Evolutionary conservation across 2,797 vertebrate species (phyloP).

Genomic region (Sitta carolinensis): DNA sequence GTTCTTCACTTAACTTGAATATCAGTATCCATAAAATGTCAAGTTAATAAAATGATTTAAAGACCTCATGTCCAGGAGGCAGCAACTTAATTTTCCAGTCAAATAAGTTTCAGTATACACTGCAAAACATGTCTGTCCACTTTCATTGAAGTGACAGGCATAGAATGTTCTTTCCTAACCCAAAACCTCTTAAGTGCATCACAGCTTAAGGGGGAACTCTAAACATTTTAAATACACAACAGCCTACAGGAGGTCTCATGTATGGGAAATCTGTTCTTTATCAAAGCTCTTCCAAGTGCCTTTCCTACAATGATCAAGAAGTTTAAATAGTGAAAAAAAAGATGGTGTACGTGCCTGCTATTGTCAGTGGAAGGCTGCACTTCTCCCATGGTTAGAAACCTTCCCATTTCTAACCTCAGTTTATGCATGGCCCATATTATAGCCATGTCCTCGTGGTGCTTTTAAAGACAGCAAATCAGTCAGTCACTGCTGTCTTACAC

Average conservation of each 20-base stretch:
- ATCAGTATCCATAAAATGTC: background rate
- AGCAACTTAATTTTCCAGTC: background rate
- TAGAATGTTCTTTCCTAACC: background rate
- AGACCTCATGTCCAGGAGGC: background rate
- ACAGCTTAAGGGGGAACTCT: background rate
- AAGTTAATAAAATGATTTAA: background rate
- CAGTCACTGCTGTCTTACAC: background rate
- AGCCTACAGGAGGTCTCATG: fast-evolving
- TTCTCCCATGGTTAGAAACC: background rate
- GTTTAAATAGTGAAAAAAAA: background rate
- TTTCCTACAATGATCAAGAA: background rate
- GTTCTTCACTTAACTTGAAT: background rate
- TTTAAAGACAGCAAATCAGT: background rate
- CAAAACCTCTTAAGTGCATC: background rate
- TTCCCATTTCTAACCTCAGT: background rate
- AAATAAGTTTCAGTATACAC: background rate
- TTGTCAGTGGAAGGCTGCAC: background rate
- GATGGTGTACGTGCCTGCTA: fast-evolving
- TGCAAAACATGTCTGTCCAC: background rate
- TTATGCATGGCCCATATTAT: background rate
- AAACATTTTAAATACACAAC: background rate
- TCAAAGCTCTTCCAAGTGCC: background rate
- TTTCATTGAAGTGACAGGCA: background rate
- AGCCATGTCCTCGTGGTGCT: background rate
- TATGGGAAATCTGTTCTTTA: background rate